Evolutionary conservation across 2,888 invertebrate genomes (phyloP).

Genomic region (Automeris io): DNA sequence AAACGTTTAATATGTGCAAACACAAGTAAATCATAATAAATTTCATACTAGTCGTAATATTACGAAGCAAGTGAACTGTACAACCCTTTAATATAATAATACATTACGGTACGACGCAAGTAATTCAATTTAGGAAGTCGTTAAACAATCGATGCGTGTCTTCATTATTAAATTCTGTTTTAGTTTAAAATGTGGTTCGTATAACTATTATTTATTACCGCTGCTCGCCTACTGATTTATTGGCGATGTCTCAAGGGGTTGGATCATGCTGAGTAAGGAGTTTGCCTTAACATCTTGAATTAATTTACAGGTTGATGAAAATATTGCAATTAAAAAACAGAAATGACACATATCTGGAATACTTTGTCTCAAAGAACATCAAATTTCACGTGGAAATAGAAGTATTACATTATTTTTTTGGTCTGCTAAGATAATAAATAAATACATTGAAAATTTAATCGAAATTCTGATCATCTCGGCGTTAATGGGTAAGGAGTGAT

Average conservation of each 20-base stretch:
- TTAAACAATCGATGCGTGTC: conserved; percentile 71
- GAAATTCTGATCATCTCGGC: no score
- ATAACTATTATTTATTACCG: conserved; percentile 62
- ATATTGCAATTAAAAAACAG: no score
- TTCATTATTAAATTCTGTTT: conserved; percentile 63
- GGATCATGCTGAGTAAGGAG: conserved; percentile 49
- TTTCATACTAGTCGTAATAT: conserved; percentile 11
- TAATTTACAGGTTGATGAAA: conserved; percentile 11
- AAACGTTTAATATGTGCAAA: no score
- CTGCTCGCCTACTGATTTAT: conserved; percentile 47
- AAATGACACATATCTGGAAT: no score
- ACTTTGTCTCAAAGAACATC: no score
- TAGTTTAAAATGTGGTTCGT: conserved; percentile 68
- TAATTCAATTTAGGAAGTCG: conserved; percentile 66
- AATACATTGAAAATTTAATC: no score
- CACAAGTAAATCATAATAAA: conserved; percentile 15
- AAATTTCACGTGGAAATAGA: no score
- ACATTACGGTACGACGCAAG: conserved; percentile 25
- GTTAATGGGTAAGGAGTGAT: no score
- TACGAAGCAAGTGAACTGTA: conserved; percentile 35
- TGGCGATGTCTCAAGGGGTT: conserved; percentile 37
- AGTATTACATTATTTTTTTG: no score
- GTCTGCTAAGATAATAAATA: no score
- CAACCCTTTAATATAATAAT: conserved; percentile 45
- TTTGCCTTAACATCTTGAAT: conserved; percentile 23